Conservation (phyloP, 2,113 vertebrate genomes). For the Rhombomys opimus region DNA sequence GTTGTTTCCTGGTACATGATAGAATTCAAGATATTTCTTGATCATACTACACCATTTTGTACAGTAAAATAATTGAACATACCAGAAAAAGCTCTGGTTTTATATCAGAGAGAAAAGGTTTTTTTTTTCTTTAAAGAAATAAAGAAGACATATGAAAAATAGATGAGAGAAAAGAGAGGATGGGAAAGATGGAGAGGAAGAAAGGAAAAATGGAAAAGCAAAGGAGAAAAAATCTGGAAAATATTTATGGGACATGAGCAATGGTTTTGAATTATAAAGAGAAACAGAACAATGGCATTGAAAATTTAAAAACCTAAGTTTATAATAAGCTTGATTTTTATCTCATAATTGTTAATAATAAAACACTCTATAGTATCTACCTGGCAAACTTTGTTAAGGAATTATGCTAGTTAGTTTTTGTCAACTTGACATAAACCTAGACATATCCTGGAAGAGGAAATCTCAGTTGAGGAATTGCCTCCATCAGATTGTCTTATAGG, state of each 20-base stretch:
- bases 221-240: neutral
- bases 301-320: conserved; percentile 24
- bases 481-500: neutral
- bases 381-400: neutral
- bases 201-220: neutral
- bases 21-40: conserved; percentile 19
- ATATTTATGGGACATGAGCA: conserved; percentile 20
- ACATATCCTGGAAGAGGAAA: neutral
- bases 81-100: conserved; percentile 3
- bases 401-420: neutral
- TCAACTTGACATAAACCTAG: neutral
- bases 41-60: neutral
- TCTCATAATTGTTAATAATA: neutral
- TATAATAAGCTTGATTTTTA: conserved; percentile 27
- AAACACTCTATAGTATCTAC: neutral
- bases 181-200: neutral
- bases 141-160: neutral
- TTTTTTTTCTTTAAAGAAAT: neutral
- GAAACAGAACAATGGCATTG: neutral
- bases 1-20: neutral
- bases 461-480: neutral
- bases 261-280: conserved; percentile 43
- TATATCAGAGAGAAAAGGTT: conserved; percentile 8
- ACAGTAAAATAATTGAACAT: neutral
- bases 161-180: neutral